These are phyloP conservation scores for Microcebus murinus DNA, from an alignment of 2,113 vertebrate species.

Conservation along the genomic window DNA sequence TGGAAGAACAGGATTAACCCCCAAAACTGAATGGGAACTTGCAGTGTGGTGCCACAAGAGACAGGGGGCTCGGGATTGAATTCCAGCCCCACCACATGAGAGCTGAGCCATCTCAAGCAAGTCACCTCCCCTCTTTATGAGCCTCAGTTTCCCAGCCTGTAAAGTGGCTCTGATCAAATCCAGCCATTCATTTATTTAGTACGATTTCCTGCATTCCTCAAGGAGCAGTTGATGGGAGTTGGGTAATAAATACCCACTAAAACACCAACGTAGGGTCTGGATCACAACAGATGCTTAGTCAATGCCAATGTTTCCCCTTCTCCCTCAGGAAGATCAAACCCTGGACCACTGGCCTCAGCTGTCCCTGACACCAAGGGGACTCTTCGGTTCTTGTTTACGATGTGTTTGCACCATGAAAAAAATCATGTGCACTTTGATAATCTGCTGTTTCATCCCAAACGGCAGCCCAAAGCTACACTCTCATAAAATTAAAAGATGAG, in stretches of 20 bases:
- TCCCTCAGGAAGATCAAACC: not conserved
- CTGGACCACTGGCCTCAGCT: not conserved
- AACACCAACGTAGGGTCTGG: not conserved
- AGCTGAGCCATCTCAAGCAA: not conserved
- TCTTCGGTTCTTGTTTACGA: not conserved
- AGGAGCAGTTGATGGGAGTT: not conserved
- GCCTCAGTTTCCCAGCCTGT: not conserved
- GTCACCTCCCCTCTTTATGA: not conserved
- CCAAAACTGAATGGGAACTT: not conserved
- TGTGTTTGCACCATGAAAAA: not conserved
- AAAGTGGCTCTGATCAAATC: not conserved
- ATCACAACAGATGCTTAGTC: not conserved
- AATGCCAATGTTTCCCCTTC: not conserved
- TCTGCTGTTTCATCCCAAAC: not conserved
- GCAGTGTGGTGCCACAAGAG: too few species aligned
- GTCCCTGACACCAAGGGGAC: not conserved
- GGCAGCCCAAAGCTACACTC: not conserved
- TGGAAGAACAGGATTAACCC: not conserved
- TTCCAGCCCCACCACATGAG: not conserved
- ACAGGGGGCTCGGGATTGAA: not conserved
- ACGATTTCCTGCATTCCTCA: not conserved
- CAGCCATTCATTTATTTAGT: not conserved
- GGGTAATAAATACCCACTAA: not conserved
- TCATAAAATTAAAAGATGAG: constrained; percentile 7
- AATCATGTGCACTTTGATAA: not conserved